phyloP scores from a whole-genome alignment of 2,888 invertebrate genomes.

The Sylvicola cinctus region DNA sequence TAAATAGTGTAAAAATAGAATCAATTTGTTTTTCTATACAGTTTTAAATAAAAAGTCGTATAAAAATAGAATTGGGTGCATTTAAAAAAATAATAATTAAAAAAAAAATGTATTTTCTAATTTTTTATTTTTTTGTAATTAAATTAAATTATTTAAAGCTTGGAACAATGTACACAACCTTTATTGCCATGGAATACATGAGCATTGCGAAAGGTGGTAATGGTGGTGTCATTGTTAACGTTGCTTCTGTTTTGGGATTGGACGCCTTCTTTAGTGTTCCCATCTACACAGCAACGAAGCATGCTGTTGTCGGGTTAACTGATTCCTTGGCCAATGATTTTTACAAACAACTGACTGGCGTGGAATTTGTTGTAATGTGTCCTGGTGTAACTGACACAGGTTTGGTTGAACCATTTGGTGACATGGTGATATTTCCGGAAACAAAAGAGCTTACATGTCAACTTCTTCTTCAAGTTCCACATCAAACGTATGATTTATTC shows the following conservation, averaged over 20 bases:
- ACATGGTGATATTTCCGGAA: background rate
- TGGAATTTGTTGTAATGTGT: conserved; percentile 3
- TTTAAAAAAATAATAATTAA: too few relatives aligned
- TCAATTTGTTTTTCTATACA: too few relatives aligned
- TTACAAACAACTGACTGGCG: background rate
- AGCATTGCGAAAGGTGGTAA: conserved; percentile 19
- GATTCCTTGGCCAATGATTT: conserved; percentile 12
- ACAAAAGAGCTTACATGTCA: background rate
- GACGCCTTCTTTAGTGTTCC: conserved; percentile 8
- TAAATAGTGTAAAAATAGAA: too few relatives aligned
- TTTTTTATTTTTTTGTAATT: too few relatives aligned
- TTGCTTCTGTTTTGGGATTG: conserved; percentile 16
- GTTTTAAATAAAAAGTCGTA: too few relatives aligned
- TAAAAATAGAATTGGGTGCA: too few relatives aligned
- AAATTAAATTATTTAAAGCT: conserved; percentile 13
- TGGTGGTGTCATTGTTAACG: conserved; percentile 22
- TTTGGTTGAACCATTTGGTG: background rate
- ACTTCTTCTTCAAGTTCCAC: background rate
- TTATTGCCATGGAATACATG: conserved; percentile 22
- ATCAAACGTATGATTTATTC: conserved; percentile 2
- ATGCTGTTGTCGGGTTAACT: conserved; percentile 22
- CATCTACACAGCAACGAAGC: conserved; percentile 23
- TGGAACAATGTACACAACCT: conserved; percentile 23
- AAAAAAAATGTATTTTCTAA: too few relatives aligned
- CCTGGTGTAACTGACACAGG: conserved; percentile 3